Conservation (phyloP, 1,140 invertebrate genomes). For the Drosophila lini region DNA sequence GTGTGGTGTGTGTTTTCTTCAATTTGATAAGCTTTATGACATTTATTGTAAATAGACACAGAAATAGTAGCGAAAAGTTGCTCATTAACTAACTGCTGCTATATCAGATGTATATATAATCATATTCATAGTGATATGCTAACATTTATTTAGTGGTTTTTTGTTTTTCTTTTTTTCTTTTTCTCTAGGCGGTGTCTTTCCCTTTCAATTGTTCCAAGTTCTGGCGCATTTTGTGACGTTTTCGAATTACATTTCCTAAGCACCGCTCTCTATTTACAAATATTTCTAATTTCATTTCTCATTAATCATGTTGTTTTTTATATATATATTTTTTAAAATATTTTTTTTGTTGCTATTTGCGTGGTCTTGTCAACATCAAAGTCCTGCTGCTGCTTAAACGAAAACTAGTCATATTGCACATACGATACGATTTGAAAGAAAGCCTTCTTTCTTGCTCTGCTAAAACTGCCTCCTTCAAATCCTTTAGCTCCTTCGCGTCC, state of each 20-base stretch:
- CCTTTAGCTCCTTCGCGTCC: slow-evolving; percentile 9
- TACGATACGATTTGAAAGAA: slow-evolving; percentile 60
- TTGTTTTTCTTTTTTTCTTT: not conserved
- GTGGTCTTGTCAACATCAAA: slow-evolving; percentile 31
- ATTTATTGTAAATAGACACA: slow-evolving; percentile 80
- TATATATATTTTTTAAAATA: slow-evolving; percentile 14
- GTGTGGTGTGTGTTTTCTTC: slow-evolving; percentile 8
- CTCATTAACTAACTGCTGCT: slow-evolving; percentile 59
- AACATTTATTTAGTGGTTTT: slow-evolving; percentile 61
- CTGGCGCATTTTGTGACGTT: slow-evolving; percentile 21
- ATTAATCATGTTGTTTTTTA: slow-evolving; percentile 10
- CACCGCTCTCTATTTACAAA: slow-evolving; percentile 48
- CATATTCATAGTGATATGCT: slow-evolving; percentile 71
- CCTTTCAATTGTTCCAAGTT: slow-evolving; percentile 13
- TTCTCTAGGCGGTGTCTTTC: slow-evolving; percentile 24
- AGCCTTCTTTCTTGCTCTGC: slow-evolving; percentile 12
- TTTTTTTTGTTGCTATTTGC: slow-evolving; percentile 43
- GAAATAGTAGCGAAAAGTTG: slow-evolving; percentile 73
- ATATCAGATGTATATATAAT: slow-evolving; percentile 54
- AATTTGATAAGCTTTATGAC: slow-evolving; percentile 56
- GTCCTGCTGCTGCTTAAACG: slow-evolving; percentile 83
- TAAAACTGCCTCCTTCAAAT: slow-evolving; percentile 3
- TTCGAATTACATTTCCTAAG: slow-evolving; percentile 11
- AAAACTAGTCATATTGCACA: slow-evolving; percentile 88
- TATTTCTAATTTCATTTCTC: slow-evolving; percentile 20